phyloP scores from a whole-genome alignment of 2,113 vertebrate species.

The Delphinapterus leucas region DNA sequence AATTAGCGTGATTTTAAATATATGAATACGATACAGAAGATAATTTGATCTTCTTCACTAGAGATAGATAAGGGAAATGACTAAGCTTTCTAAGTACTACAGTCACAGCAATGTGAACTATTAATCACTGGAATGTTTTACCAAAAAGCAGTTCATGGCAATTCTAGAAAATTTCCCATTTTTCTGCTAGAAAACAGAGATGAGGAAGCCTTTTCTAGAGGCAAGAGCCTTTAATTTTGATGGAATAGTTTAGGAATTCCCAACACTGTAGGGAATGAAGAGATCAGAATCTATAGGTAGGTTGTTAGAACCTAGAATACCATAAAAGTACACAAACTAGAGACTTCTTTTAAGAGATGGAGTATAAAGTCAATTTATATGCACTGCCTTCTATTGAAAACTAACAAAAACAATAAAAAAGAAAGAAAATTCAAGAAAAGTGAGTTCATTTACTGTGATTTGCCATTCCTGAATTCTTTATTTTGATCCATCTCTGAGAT shows the following conservation, averaged over 20 bases:
- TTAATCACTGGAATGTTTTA: not conserved
- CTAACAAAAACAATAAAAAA: not conserved
- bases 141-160: not conserved
- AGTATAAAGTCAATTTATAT: not conserved
- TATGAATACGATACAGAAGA: not conserved
- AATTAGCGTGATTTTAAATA: not conserved
- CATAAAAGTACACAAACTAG: not conserved
- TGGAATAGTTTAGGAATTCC: not conserved
- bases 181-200: not conserved
- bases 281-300: not conserved
- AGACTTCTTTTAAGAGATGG: not conserved
- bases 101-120: not conserved
- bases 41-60: not conserved
- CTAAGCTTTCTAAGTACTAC: not conserved
- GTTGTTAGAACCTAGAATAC: not conserved
- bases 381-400: not conserved
- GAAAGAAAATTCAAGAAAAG: not conserved
- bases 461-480: not conserved
- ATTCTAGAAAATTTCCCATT: not conserved
- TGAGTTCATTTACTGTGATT: not conserved
- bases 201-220: not conserved
- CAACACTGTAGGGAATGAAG: not conserved
- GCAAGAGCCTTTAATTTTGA: not conserved
- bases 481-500: not conserved
- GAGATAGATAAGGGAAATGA: not conserved